phyloP scores from a whole-genome alignment of 1,140 invertebrate species.

The Coelopa frigida region DNA sequence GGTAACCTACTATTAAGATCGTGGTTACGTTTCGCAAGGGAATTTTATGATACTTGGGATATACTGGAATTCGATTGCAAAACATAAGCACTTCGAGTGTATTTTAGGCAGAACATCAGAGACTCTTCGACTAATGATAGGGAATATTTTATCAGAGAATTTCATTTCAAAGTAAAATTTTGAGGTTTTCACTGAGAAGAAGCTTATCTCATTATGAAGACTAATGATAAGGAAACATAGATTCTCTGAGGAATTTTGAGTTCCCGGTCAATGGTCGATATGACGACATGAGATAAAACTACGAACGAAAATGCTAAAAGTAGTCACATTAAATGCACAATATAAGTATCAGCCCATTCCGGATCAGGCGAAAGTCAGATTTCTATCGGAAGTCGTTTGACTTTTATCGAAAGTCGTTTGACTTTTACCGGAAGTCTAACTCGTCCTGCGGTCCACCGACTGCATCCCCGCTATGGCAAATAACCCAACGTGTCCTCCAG shows the following conservation, averaged over 20 bases:
- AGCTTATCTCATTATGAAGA: too few species aligned
- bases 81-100: conserved; percentile 34
- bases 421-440: too few species aligned
- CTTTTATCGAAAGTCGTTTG: not conserved
- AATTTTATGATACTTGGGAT: conserved; percentile 14
- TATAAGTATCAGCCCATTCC: too few species aligned
- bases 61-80: conserved; percentile 29
- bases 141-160: not conserved
- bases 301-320: too few species aligned
- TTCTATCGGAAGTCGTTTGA: not conserved
- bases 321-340: too few species aligned
- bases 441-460: too few species aligned
- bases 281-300: too few species aligned
- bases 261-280: too few species aligned
- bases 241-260: too few species aligned
- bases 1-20: too few species aligned
- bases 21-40: conserved; percentile 39
- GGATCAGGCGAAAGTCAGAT: conserved; percentile 8
- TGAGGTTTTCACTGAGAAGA: too few species aligned
- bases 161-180: not conserved
- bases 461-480: conserved; percentile 46
- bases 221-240: too few species aligned
- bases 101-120: not conserved
- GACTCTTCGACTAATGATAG: not conserved
- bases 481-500: conserved; percentile 45